Conservation (phyloP, 2,888 invertebrate species). For the Pristionchus japonicus region DNA sequence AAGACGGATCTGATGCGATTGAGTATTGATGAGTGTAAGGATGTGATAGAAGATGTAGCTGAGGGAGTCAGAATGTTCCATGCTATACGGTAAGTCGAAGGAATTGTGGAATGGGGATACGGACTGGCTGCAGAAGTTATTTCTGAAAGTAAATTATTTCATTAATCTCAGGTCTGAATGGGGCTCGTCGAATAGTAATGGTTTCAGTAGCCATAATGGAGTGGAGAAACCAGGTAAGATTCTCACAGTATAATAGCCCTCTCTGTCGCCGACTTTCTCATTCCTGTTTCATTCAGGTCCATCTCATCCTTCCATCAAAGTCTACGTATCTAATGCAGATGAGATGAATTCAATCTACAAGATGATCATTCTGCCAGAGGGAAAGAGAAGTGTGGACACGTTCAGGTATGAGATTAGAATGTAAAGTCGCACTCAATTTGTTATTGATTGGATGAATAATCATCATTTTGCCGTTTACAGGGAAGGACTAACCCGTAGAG, state of each 20-base stretch:
- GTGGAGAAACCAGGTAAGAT: not conserved
- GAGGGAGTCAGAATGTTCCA: constrained; percentile 20
- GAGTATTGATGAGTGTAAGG: not conserved
- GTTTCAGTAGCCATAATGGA: not conserved
- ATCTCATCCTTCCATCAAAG: not conserved
- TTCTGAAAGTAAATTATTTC: not conserved
- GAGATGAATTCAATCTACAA: not conserved
- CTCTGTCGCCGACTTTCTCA: not conserved
- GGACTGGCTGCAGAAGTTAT: no score
- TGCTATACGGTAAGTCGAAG: not conserved
- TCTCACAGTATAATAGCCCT: no score
- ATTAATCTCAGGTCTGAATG: not conserved
- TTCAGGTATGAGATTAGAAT: not conserved
- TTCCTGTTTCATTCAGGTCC: not conserved
- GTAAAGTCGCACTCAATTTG: not conserved
- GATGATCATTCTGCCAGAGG: not conserved
- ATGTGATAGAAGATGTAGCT: not conserved
- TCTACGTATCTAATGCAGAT: not conserved
- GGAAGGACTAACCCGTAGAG: not conserved
- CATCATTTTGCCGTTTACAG: no score
- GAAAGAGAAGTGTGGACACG: not conserved
- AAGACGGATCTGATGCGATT: not conserved
- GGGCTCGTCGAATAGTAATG: not conserved
- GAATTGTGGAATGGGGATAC: not conserved
- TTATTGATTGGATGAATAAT: no score